A percentile compares a stretch with the other conserved stretches of the same genome.
phyloP scores from a whole-genome alignment of 2,113 vertebrate genomes.

The Alaudala cheleensis region DNA sequence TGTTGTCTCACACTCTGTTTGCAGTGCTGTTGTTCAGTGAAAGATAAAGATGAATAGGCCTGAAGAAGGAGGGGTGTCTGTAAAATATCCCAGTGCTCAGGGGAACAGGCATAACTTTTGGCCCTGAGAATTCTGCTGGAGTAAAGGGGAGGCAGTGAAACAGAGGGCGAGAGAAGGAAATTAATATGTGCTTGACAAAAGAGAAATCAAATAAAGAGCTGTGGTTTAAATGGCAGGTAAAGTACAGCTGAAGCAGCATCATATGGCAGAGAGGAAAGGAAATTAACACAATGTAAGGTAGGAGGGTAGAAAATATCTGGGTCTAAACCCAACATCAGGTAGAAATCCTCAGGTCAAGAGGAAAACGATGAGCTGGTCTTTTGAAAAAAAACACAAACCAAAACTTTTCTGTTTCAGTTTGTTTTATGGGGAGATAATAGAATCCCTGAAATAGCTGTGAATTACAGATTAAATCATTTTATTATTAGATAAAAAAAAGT shows the following conservation, averaged over 20 bases:
- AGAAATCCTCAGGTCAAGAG: not conserved
- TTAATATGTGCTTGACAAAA: slow-evolving; percentile 56
- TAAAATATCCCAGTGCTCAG: slow-evolving; percentile 43
- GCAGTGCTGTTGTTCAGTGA: slow-evolving; percentile 61
- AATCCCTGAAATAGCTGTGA: not conserved
- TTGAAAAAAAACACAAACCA: not conserved
- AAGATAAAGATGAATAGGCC: slow-evolving; percentile 68
- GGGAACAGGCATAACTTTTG: slow-evolving; percentile 40
- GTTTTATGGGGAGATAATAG: not conserved
- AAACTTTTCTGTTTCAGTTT: not conserved
- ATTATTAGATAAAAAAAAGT: slow-evolving; percentile 6
- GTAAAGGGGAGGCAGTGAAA: slow-evolving; percentile 12
- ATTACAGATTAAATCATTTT: slow-evolving; percentile 28
- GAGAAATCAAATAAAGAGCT: slow-evolving; percentile 57
- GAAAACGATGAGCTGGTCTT: not conserved
- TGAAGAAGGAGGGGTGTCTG: not conserved
- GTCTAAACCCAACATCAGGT: not conserved
- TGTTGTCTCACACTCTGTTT: slow-evolving; percentile 62
- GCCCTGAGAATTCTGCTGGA: slow-evolving; percentile 18
- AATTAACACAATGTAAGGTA: slow-evolving; percentile 42
- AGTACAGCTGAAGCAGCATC: slow-evolving; percentile 10
- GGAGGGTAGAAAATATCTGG: not conserved
- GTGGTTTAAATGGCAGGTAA: slow-evolving; percentile 57
- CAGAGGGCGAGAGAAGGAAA: slow-evolving; percentile 48
- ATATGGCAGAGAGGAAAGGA: slow-evolving; percentile 7